Conservation (phyloP, 1,140 invertebrate genomes). For the Latrodectus geometricus region DNA sequence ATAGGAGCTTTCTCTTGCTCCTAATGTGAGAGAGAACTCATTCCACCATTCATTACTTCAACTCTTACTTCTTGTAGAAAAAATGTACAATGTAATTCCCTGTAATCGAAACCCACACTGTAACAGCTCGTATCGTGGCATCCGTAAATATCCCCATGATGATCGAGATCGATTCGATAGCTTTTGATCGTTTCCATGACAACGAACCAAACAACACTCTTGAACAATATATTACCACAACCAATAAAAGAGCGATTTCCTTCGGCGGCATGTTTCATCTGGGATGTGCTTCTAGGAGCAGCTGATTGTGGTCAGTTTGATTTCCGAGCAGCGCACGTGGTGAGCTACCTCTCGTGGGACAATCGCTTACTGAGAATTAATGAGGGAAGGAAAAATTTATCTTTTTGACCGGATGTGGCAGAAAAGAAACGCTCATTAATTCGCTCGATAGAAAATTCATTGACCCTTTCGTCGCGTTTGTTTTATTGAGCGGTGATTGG, state of each 20-base stretch:
- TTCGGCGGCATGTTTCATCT: slow-evolving; percentile 26
- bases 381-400: slow-evolving; percentile 2
- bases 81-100: too few species aligned
- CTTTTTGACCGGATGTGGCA: not conserved
- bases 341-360: slow-evolving; percentile 21
- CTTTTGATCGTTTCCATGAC: slow-evolving; percentile 59
- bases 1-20: too few species aligned
- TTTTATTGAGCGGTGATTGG: slow-evolving; percentile 31
- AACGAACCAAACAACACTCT: slow-evolving; percentile 56
- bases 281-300: slow-evolving; percentile 37
- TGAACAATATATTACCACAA: slow-evolving; percentile 52
- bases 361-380: slow-evolving; percentile 25
- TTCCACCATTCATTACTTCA: too few species aligned
- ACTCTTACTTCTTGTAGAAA: too few species aligned
- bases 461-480: slow-evolving; percentile 36
- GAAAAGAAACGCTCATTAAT: not conserved
- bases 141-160: slow-evolving; percentile 56
- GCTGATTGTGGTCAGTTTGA: slow-evolving; percentile 1
- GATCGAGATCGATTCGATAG: slow-evolving; percentile 57
- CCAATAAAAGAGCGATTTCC: slow-evolving; percentile 59
- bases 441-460: slow-evolving; percentile 38
- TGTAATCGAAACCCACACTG: slow-evolving; percentile 11
- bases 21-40: too few species aligned
- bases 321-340: slow-evolving; percentile 31
- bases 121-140: slow-evolving; percentile 33